These are phyloP conservation scores for Lepidotrigona ventralis DNA, from an alignment of 1,140 invertebrate species.

Conservation along the genomic window DNA sequence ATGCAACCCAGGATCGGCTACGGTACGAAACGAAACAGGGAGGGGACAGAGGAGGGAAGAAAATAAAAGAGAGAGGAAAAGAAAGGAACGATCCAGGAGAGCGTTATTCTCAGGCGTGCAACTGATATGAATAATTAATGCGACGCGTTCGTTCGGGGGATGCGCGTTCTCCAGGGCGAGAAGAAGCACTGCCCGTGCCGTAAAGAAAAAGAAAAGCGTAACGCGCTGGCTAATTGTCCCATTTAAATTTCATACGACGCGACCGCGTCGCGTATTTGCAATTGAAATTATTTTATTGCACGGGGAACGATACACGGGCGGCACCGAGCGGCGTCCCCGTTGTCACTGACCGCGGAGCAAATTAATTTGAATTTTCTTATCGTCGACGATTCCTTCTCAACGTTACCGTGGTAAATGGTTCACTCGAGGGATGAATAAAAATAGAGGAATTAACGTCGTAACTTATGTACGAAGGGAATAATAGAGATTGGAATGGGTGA, in stretches of 20 bases:
- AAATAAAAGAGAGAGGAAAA: background rate
- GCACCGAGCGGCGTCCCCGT: background rate
- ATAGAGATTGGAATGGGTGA: background rate
- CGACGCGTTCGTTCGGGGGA: background rate
- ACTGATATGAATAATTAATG: slow-evolving; percentile 46
- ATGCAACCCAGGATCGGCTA: background rate
- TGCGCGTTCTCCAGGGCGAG: slow-evolving; percentile 15
- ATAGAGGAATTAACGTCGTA: background rate
- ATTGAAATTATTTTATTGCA: slow-evolving; percentile 42
- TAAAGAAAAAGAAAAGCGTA: slow-evolving; percentile 34
- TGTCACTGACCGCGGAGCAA: background rate
- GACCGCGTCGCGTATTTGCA: slow-evolving; percentile 33
- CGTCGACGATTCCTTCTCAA: background rate
- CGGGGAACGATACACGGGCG: background rate
- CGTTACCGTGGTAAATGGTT: background rate
- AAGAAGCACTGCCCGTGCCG: slow-evolving; percentile 28
- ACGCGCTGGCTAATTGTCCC: slow-evolving; percentile 32
- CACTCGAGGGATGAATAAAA: background rate
- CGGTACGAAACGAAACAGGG: background rate
- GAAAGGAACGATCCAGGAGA: background rate
- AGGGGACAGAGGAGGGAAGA: background rate
- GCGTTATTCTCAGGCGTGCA: slow-evolving; percentile 1
- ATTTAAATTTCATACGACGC: slow-evolving; percentile 46
- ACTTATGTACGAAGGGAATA: no score
- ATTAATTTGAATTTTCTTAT: slow-evolving; percentile 9